Evolutionary conservation across 1,140 invertebrate species (phyloP).

Genomic region (Phymorhynchus buccinoides): DNA sequence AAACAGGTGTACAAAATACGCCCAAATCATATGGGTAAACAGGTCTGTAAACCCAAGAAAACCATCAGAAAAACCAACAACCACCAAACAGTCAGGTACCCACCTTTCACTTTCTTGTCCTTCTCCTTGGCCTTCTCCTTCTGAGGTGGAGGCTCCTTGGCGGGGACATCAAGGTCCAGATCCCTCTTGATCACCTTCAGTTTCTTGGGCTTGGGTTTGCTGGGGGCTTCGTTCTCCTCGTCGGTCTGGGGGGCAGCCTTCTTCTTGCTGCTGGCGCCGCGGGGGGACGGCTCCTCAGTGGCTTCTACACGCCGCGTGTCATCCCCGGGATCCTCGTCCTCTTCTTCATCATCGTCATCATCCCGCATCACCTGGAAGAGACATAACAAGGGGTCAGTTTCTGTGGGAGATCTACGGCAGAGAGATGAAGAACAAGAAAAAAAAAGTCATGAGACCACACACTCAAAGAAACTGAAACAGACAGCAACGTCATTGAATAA

Average conservation of each 20-base stretch:
- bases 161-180: neutral
- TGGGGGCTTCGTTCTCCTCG: conserved; percentile 17
- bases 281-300: neutral
- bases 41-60: no score
- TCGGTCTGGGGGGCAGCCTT: conserved; percentile 28
- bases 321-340: conserved; percentile 36
- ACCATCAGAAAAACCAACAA: neutral
- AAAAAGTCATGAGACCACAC: no score
- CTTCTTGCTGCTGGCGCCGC: conserved; percentile 34
- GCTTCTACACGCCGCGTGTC: conserved; percentile 40
- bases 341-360: conserved; percentile 34
- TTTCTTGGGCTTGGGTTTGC: conserved; percentile 11
- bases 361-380: conserved; percentile 27
- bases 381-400: neutral
- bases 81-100: neutral
- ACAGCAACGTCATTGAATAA: no score
- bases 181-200: conserved; percentile 18
- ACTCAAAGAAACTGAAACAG: no score
- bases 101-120: conserved; percentile 28
- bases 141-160: neutral
- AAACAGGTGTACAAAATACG: no score
- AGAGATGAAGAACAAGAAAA: neutral
- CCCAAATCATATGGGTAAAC: no score
- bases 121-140: conserved; percentile 28
- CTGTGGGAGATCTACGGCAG: neutral